A percentile compares a stretch with the other conserved stretches of the same genome.
Evolutionary conservation across 2,888 invertebrate genomes (phyloP).

Genomic region (Spilarctia lutea): DNA sequence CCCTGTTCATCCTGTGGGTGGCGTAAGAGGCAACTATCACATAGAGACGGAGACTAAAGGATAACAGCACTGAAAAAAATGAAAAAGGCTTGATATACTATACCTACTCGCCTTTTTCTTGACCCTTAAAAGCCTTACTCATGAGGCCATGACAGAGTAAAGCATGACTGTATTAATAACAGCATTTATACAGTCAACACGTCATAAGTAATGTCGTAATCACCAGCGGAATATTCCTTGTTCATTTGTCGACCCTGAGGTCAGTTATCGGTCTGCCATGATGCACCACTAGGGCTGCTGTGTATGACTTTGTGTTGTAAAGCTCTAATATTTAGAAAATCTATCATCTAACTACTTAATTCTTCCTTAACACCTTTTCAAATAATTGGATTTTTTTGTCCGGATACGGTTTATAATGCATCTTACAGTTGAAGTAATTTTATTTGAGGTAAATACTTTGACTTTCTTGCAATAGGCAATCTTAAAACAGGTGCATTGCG

Average conservation of each 20-base stretch:
- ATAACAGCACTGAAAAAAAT: too few species aligned
- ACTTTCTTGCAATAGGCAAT: not conserved
- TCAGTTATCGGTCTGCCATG: constrained; percentile 44
- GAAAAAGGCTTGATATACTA: too few species aligned
- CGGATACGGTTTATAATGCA: not conserved
- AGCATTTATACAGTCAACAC: constrained; percentile 23
- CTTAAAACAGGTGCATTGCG: not conserved
- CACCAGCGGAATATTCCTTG: constrained; percentile 58
- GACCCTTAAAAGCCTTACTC: too few species aligned
- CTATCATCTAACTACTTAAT: not conserved
- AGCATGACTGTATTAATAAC: constrained; percentile 14
- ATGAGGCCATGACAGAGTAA: not conserved
- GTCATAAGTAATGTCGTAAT: constrained; percentile 49
- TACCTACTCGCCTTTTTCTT: too few species aligned
- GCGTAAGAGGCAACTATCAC: too few species aligned
- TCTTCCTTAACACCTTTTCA: not conserved
- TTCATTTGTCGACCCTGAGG: constrained; percentile 48
- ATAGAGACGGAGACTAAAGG: too few species aligned
- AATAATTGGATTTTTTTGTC: not conserved
- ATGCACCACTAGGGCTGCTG: constrained; percentile 45
- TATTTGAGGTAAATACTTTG: not conserved
- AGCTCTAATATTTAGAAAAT: not conserved
- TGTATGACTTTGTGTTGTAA: not conserved
- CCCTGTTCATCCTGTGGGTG: too few species aligned
- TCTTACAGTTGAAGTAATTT: not conserved